phyloP scores from a whole-genome alignment of 2,888 invertebrate species.

The Leptinotarsa tumamoca region DNA sequence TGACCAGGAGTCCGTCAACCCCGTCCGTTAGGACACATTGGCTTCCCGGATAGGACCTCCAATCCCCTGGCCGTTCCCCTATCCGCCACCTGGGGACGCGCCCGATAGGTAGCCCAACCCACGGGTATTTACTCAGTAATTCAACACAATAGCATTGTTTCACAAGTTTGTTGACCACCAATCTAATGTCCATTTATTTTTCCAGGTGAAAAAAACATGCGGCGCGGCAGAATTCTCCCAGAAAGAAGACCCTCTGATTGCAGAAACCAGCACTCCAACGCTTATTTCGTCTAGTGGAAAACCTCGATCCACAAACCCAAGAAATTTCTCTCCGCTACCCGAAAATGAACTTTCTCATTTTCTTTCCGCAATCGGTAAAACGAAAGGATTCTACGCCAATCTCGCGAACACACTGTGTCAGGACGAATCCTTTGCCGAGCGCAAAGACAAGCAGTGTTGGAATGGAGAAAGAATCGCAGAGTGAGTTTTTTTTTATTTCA shows the following conservation, averaged over 20 bases:
- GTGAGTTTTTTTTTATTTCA: constrained; percentile 69
- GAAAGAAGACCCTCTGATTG: constrained; percentile 53
- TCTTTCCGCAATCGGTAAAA: constrained; percentile 75
- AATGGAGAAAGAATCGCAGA: constrained; percentile 82
- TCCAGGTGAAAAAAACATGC: constrained; percentile 71
- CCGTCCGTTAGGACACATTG: no score
- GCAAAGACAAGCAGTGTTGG: constrained; percentile 81
- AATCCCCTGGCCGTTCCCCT: no score
- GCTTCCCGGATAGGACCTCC: no score
- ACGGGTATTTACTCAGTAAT: no score
- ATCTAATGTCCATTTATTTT: constrained; percentile 23
- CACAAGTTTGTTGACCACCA: background rate
- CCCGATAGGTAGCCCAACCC: no score
- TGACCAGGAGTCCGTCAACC: no score
- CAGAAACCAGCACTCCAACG: constrained; percentile 54
- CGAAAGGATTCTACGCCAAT: constrained; percentile 85
- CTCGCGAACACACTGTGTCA: constrained; percentile 85
- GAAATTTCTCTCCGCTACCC: constrained; percentile 71
- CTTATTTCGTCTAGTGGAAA: constrained; percentile 59
- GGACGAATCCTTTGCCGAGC: constrained; percentile 76
- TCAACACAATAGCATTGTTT: no score
- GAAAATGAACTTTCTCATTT: constrained; percentile 75
- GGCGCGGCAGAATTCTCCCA: constrained; percentile 63
- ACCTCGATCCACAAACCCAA: constrained; percentile 64
- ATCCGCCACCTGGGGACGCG: no score